Evolutionary conservation across 2,113 vertebrate species (phyloP), one percentile per base, ranked within the genome.

Genomic region (Cichladusa arquata): DNA sequence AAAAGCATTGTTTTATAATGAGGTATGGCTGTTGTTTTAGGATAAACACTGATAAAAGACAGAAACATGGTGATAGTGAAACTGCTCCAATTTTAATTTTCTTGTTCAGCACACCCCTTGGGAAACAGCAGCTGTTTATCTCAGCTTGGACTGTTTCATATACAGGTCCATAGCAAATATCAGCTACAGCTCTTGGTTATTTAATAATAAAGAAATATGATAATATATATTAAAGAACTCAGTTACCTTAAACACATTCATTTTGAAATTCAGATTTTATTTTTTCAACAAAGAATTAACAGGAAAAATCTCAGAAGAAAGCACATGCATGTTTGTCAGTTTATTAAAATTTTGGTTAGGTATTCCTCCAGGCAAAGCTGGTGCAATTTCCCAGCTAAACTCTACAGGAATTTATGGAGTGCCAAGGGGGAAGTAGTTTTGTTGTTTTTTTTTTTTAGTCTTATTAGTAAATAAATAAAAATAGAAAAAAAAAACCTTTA

Each of bases 241-340:
- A 2, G 31, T 64, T 91, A 56, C 16, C 45, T 70, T 69, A 61
- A 85, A 61, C 6, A 33, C 7, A 7, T 42, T 69, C 2, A 31
- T 57, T 89, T 67, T 45, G 40, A 78, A 78, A 54, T 51, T 73
- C 19, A 64, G 28, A 26, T 86, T 81, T 60, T 25, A 7, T 10
- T 58, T 90, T 83, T 90, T 54, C 34, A 38, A 36, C 1, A 17
- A 26, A 8, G 4, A 84, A 53, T 38, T 84, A 85, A 4, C n/a
- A 42, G 44, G 26, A 70, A 33, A 62, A 88, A 29, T 65, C 42
- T 82, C 36, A 40, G 25, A 64, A 47, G 47, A 89, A 66, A 70
- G 56, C 19, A 62, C 11, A 26, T 0, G 0, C 18, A 8, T 0
- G 0, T 29, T 36, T 91, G 17, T 74, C 29, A 58, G 1, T 65